phyloP scores from a whole-genome alignment of 1,140 invertebrate species.

The Plutomurus gul region DNA sequence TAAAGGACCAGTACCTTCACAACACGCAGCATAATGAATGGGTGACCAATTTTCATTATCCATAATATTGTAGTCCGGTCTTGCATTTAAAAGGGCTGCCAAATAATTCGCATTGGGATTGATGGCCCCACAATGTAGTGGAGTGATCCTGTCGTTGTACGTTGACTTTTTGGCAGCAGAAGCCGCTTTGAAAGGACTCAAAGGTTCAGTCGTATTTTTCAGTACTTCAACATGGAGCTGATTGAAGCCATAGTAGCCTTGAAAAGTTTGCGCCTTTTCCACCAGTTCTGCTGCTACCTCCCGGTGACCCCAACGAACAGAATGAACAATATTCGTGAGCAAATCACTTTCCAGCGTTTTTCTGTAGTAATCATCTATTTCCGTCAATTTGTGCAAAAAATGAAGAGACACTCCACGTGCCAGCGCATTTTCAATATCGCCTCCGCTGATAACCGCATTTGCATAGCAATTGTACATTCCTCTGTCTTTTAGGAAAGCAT shows the following conservation, averaged over 20 bases:
- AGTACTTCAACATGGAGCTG: conserved; percentile 45
- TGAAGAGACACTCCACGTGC: background rate
- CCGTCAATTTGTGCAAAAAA: background rate
- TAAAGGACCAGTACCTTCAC: conserved; percentile 59
- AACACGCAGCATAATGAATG: conserved; percentile 64
- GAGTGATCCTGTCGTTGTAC: conserved; percentile 58
- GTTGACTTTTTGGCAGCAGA: conserved; percentile 60
- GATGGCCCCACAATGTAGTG: conserved; percentile 64
- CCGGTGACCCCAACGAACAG: conserved; percentile 6
- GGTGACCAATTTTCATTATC: conserved; percentile 60
- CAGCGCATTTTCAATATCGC: background rate
- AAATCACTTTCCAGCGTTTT: background rate
- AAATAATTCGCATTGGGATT: conserved; percentile 63
- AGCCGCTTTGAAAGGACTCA: conserved; percentile 56
- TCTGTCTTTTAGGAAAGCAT: conserved; percentile 36
- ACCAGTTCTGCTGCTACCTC: conserved; percentile 42
- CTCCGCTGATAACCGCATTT: background rate
- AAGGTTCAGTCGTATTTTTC: conserved; percentile 32
- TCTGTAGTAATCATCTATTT: background rate
- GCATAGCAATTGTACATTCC: background rate
- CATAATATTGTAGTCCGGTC: conserved; percentile 60
- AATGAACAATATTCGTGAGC: conserved; percentile 28
- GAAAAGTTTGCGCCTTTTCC: conserved; percentile 24
- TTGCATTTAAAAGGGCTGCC: conserved; percentile 56
- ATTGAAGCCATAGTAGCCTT: conserved; percentile 40